A percentile compares a stretch with the other conserved stretches of the same genome.
Conservation (phyloP, 2,888 invertebrate species). For the Cantharis flavilabris region DNA sequence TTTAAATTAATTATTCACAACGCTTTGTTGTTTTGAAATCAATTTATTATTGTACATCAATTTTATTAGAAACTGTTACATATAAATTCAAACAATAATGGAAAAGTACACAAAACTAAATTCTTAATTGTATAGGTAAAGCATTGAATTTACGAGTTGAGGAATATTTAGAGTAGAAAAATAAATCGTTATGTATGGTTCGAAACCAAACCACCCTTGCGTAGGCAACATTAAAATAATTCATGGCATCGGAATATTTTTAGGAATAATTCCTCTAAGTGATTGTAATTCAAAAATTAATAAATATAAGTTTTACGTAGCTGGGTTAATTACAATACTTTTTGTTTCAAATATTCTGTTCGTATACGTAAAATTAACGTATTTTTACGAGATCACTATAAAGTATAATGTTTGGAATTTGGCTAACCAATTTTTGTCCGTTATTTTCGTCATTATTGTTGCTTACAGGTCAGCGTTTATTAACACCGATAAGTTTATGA, state of each 20-base stretch:
- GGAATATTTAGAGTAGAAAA: too few species aligned
- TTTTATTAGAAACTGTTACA: too few species aligned
- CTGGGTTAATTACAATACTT: not conserved
- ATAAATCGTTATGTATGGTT: too few species aligned
- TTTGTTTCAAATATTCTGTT: not conserved
- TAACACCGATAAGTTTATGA: not conserved
- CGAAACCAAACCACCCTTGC: not conserved
- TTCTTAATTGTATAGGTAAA: too few species aligned
- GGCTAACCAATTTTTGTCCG: not conserved
- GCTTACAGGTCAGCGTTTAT: not conserved
- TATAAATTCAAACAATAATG: too few species aligned
- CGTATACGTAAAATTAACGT: not conserved
- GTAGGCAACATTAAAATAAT: not conserved
- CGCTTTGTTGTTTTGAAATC: too few species aligned
- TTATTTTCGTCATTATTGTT: not conserved
- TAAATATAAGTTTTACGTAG: not conserved
- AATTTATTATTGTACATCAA: too few species aligned
- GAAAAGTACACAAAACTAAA: too few species aligned
- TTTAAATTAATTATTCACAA: too few species aligned
- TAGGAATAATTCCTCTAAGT: not conserved
- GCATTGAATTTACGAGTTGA: too few species aligned
- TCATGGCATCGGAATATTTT: not conserved
- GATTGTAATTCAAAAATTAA: not conserved
- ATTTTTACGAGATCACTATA: not conserved
- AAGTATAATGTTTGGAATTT: not conserved